These are phyloP conservation scores for Antheraea yamamai DNA, from an alignment of 2,888 invertebrate genomes.

Conservation along the genomic window DNA sequence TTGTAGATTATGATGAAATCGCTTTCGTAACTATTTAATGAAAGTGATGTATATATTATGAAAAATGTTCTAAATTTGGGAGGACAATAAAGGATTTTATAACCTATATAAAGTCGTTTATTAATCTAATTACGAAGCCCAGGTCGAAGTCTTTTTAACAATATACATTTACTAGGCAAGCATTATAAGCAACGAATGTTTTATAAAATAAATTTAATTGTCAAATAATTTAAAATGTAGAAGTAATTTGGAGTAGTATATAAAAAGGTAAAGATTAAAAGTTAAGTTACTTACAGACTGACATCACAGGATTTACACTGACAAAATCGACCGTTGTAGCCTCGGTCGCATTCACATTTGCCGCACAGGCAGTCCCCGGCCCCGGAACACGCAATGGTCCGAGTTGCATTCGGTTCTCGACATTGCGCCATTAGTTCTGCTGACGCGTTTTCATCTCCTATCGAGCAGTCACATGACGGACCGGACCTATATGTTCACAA, in stretches of 20 bases:
- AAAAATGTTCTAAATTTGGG: no score
- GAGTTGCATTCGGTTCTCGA: conserved; percentile 61
- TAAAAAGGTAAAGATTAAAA: neutral
- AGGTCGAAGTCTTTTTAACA: no score
- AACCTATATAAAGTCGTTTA: no score
- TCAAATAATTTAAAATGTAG: neutral
- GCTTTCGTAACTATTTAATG: no score
- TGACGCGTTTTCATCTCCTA: conserved; percentile 68
- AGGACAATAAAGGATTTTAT: no score
- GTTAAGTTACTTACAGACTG: conserved; percentile 59
- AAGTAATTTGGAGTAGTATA: neutral
- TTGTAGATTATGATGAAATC: no score
- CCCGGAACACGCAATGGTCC: conserved; percentile 83
- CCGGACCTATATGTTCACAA: conserved; percentile 69
- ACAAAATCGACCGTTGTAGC: conserved; percentile 83
- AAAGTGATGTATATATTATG: no score
- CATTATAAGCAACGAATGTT: no score
- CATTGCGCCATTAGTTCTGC: conserved; percentile 61
- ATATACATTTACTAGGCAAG: no score
- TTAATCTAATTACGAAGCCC: no score
- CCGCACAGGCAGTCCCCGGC: conserved; percentile 91
- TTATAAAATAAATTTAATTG: no score
- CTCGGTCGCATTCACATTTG: conserved; percentile 85
- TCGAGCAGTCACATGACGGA: conserved; percentile 78
- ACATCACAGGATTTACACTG: conserved; percentile 83